Evolutionary conservation across 2,797 vertebrate species (phyloP), one percentile per base, ranked within the genome.

Genomic region (Rhinophrynus dorsalis): DNA sequence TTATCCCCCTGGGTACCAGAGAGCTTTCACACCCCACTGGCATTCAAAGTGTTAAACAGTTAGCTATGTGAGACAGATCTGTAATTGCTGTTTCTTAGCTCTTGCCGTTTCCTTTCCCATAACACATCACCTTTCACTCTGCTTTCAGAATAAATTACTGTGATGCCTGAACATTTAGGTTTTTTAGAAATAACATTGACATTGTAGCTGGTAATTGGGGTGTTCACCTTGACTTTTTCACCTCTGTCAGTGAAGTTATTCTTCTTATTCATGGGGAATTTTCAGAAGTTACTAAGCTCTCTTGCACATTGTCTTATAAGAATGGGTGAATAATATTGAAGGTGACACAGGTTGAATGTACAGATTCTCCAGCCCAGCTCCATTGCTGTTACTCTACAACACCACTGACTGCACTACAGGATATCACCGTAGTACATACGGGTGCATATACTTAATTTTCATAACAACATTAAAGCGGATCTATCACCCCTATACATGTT

Each of bases 71-170:
- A 30, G 29, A 30, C 9, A 30, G 29, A 4, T 9, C 29, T 9
- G 29, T 30, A 9, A 23, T 24, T 30, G 50, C 12, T 38, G 24
- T 20, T 27, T 32, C 21, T 18, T 59, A 24, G 52, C 29, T 58
- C 26, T 51, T 44, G 5, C 20, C 52, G 27, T 26, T 24, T 5
- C 10, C 38, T n/a, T 18, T 71, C 59, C 59, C 51, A 15, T 7
- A 45, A 51, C 45, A 42, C 29, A n/a, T 67, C 55, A 51, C 21
- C 44, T 51, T 48, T 45, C 23, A 27, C 47, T 74, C 18, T 66
- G 56, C 62, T 21, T 74, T 66, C 62, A 48, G 2, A 38, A n/a
- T 42, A 17, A 67, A 67, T 67, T 62, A 74, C n/a, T 18, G 30
- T 68, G 65, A 74, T 5, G 13, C 24, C 12, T 48, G n/a, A 38